Evolutionary conservation across 2,113 vertebrate species (phyloP), one percentile per base, ranked within the genome.

Genomic region (Axis porcinus): DNA sequence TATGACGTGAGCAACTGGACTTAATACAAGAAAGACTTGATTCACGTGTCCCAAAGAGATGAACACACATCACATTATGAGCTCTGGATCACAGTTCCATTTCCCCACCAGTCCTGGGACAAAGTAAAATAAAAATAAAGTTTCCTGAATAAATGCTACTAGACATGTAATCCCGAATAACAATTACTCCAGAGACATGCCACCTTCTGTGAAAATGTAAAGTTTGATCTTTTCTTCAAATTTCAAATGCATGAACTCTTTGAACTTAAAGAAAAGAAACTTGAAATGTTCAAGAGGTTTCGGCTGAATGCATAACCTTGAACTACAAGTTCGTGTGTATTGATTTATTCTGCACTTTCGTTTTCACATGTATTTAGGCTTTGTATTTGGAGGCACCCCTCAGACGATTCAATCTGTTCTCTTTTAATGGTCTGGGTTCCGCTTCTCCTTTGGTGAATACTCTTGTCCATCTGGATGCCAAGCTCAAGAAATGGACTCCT

Each of bases 181-280:
- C 2, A 9, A 60, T 74, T n/a, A n/a, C 60, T 89, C 55, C 58
- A 30, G 76, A 87, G 76, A 60, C 2, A 7, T n/a, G 58, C 97
- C 40, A 27, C 89, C 40, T 58, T 91, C 70, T 82, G 57, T 81
- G 96, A 96, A 93, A 95, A 95, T 92, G 89, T 79, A 82, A 97
- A 97, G 57, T 70, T 88, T 93, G 91, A 96, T 96, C 79, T 96
- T 97, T 89, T 92, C 40, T 74, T 28, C 57, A 81, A 45, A 93
- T 98, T 93, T 95, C 58, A 97, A 90, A 94, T 50, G 93, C 89
- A 67, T 27, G 62, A 97, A 87, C 45, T 94, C 23, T 97, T 95
- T 95, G 83, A 96, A 95, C 78, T 86, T 86, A 67, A 93, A 95
- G 88, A 45, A 92, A 96, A 91, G 84, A 67, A 93, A 87, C 67